Base-by-base conservation (phyloP, 2,113 vertebrate genomes). In the Tupaia tana region DNA sequence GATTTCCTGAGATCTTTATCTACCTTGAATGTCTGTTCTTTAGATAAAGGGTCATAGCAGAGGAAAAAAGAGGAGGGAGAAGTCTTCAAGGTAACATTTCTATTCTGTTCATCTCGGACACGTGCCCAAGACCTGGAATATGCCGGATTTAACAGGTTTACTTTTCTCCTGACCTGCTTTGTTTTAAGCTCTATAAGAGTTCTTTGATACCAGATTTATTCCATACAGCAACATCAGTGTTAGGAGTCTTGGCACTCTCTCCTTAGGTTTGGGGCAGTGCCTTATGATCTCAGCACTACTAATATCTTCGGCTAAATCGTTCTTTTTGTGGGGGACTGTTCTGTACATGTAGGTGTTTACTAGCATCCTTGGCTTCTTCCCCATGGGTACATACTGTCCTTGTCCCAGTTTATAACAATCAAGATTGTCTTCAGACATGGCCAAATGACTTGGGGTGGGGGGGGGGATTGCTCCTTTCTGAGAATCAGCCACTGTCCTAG, bases 1-100 rank as follows among this genome's bases (percentile, higher is more conserved):
- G 67, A 59, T 71, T 89, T 69, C 89, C 6, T 24, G n/a, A 89
- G 89, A 84, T 83, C 87, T 71, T 79, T 73, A 86, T 90, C 77
- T 13, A 80, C 78, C 31, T 74, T 24, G 4, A 86, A 79, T 74
- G 61, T 54, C 66, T 13, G 56, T 63, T 79, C 81, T 73, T 78
- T 58, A 88, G 52, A 82, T 58, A 81, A 90, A 69, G 10, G 58
- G n/a, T 19, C 22, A 8, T 1, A 27, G 67, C 71, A 82, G 29
- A 58, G 6, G 15, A 25, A 69, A 63, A 25, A 18, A 31, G 64
- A 80, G 24, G 43, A 74, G 11, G 2, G 58, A 29, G 71, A 19
- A 24, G n/a, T 67, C 58, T 74, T 58, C 52, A 93, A 94, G 43
- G n/a, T 9, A 87, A 78, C 14, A 4, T 73, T 78, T 29, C 90